Percentiles rank a stretch among this genome's conserved stretches.
phyloP scores from a whole-genome alignment of 1,140 invertebrate species.

The Neoseiulus cucumeris region DNA sequence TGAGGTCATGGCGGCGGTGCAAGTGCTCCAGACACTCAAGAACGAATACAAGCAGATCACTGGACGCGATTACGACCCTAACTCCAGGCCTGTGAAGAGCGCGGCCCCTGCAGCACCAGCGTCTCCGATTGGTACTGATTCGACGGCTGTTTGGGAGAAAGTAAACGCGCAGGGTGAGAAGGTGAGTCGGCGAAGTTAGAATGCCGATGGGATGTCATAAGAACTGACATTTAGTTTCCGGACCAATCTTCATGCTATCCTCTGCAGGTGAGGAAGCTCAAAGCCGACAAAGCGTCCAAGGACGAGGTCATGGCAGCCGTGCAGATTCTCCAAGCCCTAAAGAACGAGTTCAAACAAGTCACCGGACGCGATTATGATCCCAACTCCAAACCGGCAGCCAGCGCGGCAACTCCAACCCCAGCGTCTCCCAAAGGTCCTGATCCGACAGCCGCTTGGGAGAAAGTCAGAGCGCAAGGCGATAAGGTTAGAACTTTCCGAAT shows the following conservation, averaged over 20 bases:
- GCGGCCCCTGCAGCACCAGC: neutral
- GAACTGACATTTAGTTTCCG: no score
- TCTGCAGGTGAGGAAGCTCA: conserved; percentile 15
- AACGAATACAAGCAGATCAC: conserved; percentile 23
- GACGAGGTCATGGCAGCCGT: conserved; percentile 37
- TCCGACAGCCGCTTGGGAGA: no score
- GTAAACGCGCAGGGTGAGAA: conserved; percentile 24
- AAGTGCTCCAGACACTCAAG: conserved; percentile 13
- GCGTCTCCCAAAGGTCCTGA: no score
- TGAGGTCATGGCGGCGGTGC: neutral
- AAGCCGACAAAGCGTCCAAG: conserved; percentile 18
- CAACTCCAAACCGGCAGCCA: neutral
- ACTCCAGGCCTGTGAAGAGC: conserved; percentile 11
- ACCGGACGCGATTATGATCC: conserved; percentile 11
- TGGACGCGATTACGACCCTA: conserved; percentile 37
- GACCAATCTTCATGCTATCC: no score
- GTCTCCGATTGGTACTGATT: neutral
- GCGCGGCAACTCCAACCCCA: neutral
- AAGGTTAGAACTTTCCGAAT: no score
- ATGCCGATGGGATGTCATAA: no score
- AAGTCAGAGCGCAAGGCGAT: no score
- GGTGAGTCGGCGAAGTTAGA: no score
- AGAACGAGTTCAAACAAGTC: conserved; percentile 38
- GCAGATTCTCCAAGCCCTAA: conserved; percentile 39
- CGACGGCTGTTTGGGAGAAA: conserved; percentile 17